Conservation (phyloP, 1,140 invertebrate genomes). For the Drosophila bocqueti region DNA sequence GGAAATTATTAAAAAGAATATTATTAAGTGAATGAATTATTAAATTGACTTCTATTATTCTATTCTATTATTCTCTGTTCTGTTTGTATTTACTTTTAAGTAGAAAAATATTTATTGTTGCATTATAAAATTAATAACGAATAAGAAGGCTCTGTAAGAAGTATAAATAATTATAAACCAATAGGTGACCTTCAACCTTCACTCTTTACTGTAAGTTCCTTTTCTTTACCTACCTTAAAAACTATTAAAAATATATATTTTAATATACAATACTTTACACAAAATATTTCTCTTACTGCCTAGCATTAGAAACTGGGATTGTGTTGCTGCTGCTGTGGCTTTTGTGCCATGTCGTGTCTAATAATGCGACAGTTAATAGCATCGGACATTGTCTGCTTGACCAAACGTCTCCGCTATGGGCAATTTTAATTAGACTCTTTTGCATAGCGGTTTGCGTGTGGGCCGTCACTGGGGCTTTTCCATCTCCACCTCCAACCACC, state of each 20-base stretch:
- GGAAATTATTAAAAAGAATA: not conserved
- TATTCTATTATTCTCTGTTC: not conserved
- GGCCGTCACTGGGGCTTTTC: conserved; percentile 44
- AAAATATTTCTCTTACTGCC: not conserved
- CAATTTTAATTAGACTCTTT: conserved; percentile 76
- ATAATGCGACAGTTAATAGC: conserved; percentile 78
- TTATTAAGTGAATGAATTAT: not conserved
- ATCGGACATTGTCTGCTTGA: conserved; percentile 67
- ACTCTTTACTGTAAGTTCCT: not conserved
- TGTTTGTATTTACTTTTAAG: too few species aligned
- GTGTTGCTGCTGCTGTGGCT: conserved; percentile 59
- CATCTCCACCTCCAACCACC: conserved; percentile 17
- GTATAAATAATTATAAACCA: too few species aligned
- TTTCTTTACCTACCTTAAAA: not conserved
- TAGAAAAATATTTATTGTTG: not conserved
- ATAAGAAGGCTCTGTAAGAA: too few species aligned
- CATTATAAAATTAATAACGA: too few species aligned
- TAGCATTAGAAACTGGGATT: conserved; percentile 59
- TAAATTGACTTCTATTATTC: not conserved
- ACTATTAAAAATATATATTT: not conserved
- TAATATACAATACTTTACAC: not conserved
- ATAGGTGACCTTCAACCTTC: not conserved
- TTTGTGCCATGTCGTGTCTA: conserved; percentile 70
- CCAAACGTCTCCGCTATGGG: conserved; percentile 39
- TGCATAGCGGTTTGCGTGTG: conserved; percentile 73